phyloP scores from a whole-genome alignment of 1,140 invertebrate species.

The Archegozetes longisetosus region DNA sequence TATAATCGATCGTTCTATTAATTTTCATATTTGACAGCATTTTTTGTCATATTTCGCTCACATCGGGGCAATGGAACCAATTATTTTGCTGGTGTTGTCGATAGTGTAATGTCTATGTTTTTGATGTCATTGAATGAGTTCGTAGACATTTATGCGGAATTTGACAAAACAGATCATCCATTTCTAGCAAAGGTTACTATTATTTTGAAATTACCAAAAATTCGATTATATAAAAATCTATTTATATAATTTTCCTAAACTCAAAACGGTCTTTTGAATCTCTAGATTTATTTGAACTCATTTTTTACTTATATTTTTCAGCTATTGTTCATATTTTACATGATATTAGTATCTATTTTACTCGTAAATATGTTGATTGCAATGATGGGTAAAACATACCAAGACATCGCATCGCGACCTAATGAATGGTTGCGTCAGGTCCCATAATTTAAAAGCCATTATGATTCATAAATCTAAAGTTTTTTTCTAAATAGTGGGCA shows the following conservation, averaged over 20 bases:
- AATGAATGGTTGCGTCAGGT: slow-evolving; percentile 39
- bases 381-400: slow-evolving; percentile 99
- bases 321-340: slow-evolving; percentile 79
- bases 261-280: too few species aligned
- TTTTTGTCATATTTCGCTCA: slow-evolving; percentile 81
- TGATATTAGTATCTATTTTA: slow-evolving; percentile 86
- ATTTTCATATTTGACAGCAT: slow-evolving; percentile 42
- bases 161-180: slow-evolving; percentile 71
- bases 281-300: too few species aligned
- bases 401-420: slow-evolving; percentile 79
- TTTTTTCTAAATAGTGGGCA: slow-evolving; percentile 95
- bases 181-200: slow-evolving; percentile 60
- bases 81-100: slow-evolving; percentile 45
- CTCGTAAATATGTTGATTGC: slow-evolving; percentile 97
- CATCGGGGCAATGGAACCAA: slow-evolving; percentile 25
- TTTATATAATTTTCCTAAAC: too few species aligned
- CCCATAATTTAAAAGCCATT: too few species aligned
- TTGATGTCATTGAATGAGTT: slow-evolving; percentile 94
- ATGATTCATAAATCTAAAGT: too few species aligned
- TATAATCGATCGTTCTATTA: too few species aligned
- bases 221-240: slow-evolving; percentile 30
- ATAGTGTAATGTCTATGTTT: slow-evolving; percentile 92
- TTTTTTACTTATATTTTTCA: slow-evolving; percentile 29
- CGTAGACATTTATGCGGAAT: slow-evolving; percentile 76
- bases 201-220: background rate